Evolutionary conservation across 2,113 vertebrate species (phyloP).

Genomic region (Mormyrus iriodes): DNA sequence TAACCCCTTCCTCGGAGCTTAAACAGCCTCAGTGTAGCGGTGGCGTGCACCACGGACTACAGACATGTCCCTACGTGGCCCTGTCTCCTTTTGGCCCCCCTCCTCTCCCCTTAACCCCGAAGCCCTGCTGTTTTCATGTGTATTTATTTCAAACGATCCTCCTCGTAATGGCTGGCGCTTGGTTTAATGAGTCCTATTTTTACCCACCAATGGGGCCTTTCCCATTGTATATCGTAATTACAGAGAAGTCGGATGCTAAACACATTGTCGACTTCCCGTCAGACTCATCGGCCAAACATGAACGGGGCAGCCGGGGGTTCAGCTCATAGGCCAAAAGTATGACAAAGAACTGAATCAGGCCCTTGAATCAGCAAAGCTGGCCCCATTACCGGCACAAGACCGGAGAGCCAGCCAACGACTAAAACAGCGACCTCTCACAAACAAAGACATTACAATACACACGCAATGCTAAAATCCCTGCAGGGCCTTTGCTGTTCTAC

Average conservation of each 20-base stretch:
- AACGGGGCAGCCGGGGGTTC: slow-evolving; percentile 20
- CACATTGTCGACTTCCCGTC: slow-evolving; percentile 38
- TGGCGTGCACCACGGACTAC: neutral
- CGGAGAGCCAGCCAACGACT: neutral
- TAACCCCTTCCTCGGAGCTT: neutral
- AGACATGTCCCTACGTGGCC: neutral
- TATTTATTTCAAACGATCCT: neutral
- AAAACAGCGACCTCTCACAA: neutral
- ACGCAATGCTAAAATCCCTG: neutral
- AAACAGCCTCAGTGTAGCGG: neutral
- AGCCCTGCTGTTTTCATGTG: neutral
- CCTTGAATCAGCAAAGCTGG: neutral
- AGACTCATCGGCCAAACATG: slow-evolving; percentile 46
- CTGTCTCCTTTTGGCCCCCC: neutral
- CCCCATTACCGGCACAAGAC: neutral
- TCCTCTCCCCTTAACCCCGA: neutral
- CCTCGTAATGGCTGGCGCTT: slow-evolving; percentile 21
- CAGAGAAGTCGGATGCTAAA: slow-evolving; percentile 31
- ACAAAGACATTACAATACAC: neutral
- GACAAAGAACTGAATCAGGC: neutral
- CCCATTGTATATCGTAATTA: slow-evolving; percentile 45
- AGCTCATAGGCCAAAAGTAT: neutral
- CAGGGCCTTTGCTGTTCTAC: neutral
- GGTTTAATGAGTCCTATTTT: slow-evolving; percentile 33
- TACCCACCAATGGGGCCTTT: slow-evolving; percentile 17